Evolutionary conservation across 2,888 invertebrate genomes (phyloP).

Genomic region (Villa cingulata): DNA sequence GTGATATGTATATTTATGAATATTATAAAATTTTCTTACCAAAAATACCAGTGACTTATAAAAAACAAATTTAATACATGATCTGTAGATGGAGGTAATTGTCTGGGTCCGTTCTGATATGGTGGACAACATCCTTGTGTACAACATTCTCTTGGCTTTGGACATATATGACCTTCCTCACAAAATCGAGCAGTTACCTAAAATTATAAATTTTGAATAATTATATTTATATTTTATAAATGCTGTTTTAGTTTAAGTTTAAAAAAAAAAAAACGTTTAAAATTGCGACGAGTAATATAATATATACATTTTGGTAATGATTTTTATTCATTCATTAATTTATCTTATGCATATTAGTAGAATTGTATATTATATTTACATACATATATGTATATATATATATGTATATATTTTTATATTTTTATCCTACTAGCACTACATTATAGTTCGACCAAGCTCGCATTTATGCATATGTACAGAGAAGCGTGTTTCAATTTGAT

Average conservation of each 20-base stretch:
- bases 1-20: too few relatives aligned
- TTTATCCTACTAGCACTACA: too few relatives aligned
- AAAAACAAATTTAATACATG: conserved; percentile 50
- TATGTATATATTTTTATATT: too few relatives aligned
- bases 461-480: too few relatives aligned
- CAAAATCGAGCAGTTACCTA: conserved; percentile 45
- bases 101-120: conserved; percentile 34
- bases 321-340: too few relatives aligned
- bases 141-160: conserved; percentile 64
- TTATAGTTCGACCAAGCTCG: too few relatives aligned
- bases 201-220: conserved; percentile 7
- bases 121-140: conserved; percentile 48
- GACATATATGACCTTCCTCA: conserved; percentile 54
- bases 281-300: not conserved
- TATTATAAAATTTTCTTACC: too few relatives aligned
- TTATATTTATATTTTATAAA: not conserved
- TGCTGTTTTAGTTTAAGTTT: not conserved
- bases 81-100: conserved; percentile 40
- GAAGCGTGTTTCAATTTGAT: too few relatives aligned
- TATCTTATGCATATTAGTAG: not conserved
- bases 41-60: conserved; percentile 55
- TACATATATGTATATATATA: not conserved
- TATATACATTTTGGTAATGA: too few relatives aligned
- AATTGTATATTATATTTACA: not conserved
- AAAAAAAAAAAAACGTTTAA: not conserved